Base-by-base conservation (phyloP, 2,888 invertebrate species). In the Diabrotica balteata region DNA sequence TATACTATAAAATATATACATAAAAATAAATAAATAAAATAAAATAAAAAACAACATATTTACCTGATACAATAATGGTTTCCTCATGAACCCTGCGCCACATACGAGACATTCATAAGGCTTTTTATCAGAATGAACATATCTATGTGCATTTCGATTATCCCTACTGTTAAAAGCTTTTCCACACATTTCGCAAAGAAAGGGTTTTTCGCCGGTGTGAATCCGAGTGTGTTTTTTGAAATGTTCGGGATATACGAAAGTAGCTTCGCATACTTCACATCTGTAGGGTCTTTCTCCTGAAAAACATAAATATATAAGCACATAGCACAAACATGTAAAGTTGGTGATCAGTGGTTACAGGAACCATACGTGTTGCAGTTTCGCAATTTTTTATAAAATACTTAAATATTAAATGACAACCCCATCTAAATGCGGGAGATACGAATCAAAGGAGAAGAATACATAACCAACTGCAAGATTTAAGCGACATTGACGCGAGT, bases 41-140 rank as follows among this genome's bases (percentile, higher is more conserved):
- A 5, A 32, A 32, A 32, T 32, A 32, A 32, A 32, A 32, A 49
- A 51, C n/a, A 32, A 32, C 5, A 5, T 32, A 32, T 32, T 49
- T 58, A 63, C 58, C 57, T 90, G 87, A 79, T 92, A 90, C 0
- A 95, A 86, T 66, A 91, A 85, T 4, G 93, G 93, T 77, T 93
- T 94, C 8, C 94, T 85, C 93, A 94, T 94, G 79, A 91, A 95
- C 0, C 93, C 94, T 75, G 90, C 89, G 5, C 92, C 93, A 79
- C 94, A 95, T 7, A 90, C 89, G 69, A 91, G 84, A 79, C 94
- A 95, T 82, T 93, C 93, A 83, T 93, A 95, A 0, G 94, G 94
- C 77, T 94, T 95, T 81, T 93, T 93, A 80, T 93, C 92, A 77
- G 92, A 93, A 84, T 95, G 95, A 57, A 93, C 90, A 83, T 93